Conservation (phyloP, 2,888 invertebrate genomes). For the Nemotelus pantherinus region DNA sequence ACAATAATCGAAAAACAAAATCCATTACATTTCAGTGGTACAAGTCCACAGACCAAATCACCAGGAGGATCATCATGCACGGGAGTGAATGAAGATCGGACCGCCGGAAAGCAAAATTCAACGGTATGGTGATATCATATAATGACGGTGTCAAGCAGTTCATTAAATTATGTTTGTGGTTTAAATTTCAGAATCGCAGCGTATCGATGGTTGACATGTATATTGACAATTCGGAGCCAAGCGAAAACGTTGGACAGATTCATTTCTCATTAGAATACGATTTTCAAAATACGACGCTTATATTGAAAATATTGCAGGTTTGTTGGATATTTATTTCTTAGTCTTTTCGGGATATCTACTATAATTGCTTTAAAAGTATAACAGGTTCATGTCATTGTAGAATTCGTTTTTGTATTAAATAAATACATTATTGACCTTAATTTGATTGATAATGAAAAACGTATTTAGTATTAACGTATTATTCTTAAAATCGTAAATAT, state of each 20-base stretch:
- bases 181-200: constrained; percentile 77
- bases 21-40: constrained; percentile 51
- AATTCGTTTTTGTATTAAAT: no score
- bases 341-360: neutral
- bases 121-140: constrained; percentile 50
- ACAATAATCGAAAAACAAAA: no score
- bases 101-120: constrained; percentile 56
- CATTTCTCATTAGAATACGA: constrained; percentile 94
- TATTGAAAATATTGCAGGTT: constrained; percentile 90
- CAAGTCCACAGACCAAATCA: constrained; percentile 76
- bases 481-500: neutral
- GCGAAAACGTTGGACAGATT: constrained; percentile 93
- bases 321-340: constrained; percentile 54
- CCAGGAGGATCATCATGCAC: constrained; percentile 77
- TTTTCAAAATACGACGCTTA: constrained; percentile 91
- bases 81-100: constrained; percentile 59
- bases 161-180: no score
- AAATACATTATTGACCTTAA: no score
- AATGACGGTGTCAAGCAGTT: no score
- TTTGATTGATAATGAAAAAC: no score
- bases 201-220: constrained; percentile 94
- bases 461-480: no score
- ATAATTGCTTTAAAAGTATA: neutral
- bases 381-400: no score
- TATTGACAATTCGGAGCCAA: constrained; percentile 91